Conservation (phyloP, 2,888 invertebrate genomes). For the Dysmachus trigonus region DNA sequence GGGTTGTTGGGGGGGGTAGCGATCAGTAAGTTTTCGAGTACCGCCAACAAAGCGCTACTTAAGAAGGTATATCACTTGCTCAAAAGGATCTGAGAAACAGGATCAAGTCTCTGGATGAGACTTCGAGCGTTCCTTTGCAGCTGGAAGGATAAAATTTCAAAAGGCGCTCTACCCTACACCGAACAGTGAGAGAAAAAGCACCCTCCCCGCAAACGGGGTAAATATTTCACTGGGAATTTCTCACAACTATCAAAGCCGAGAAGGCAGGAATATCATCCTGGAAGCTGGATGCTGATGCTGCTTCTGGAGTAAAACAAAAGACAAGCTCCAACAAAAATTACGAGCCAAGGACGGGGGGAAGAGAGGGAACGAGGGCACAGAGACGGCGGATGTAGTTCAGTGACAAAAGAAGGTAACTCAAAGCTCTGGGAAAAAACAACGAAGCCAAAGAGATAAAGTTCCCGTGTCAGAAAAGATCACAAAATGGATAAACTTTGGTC, state of each 20-base stretch:
- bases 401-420: conserved; percentile 34
- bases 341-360: background rate
- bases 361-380: too few relatives aligned
- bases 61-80: conserved; percentile 22
- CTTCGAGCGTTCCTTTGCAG: background rate
- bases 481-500: conserved; percentile 46
- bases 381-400: background rate
- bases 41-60: conserved; percentile 28
- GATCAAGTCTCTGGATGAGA: background rate
- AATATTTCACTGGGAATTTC: conserved; percentile 1
- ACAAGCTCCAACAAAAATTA: conserved; percentile 14
- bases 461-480: conserved; percentile 44
- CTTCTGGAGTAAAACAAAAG: background rate
- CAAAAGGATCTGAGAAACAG: conserved; percentile 10
- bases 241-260: background rate
- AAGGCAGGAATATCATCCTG: background rate
- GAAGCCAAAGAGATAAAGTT: conserved; percentile 21
- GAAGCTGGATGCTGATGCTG: background rate
- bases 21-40: conserved; percentile 12
- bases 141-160: conserved; percentile 23
- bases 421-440: background rate
- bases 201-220: background rate
- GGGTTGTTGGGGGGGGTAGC: too few relatives aligned
- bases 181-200: background rate
- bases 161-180: background rate